Evolutionary conservation across 2,113 vertebrate species (phyloP), one percentile per base, ranked within the genome.

Genomic region (Lycaon pictus): DNA sequence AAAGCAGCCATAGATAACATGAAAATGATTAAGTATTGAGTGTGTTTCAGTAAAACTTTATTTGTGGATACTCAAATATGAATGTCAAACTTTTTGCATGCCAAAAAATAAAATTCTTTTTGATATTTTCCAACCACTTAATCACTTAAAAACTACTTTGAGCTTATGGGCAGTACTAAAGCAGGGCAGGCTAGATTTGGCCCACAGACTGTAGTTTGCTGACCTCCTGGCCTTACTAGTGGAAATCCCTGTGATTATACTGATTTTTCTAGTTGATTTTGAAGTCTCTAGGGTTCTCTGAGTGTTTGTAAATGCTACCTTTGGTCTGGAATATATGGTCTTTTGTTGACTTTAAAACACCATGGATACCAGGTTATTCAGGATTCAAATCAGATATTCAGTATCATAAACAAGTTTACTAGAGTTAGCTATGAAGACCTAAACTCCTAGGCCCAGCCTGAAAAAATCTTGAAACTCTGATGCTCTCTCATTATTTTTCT

Each of bases 21-120:
- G 7, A 53, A 92, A 95, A 80, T 56, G 11, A 89, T 32, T 86
- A 13, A 93, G 32, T 8, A 51, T 53, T 53, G 20, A 11, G 8
- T 96, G 11, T 85, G 19, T 94, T 92, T 80, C 22, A 87, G n/a
- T 83, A 65, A 94, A 90, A 90, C 63, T 84, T 86, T 76, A 90
- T 69, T 58, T 87, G 76, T 29, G 6, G 63, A 12, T 35, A 32
- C 1, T 65, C 25, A 88, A 60, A 80, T 81, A 81, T 84, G 43
- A 95, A 80, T 76, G 60, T 27, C 37, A 92, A 32, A 72, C 43
- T n/a, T 90, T 79, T 91, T 63, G 2, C 3, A 63, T 63, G 11
- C 77, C 25, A 71, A 67, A 93, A 72, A 37, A 37, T 0, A 63
- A 15, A 89, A 35, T 90, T 87, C 19, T 19, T 72, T 87, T 87